These are phyloP conservation scores for Palaemon carinicauda DNA, from an alignment of 1,140 invertebrate species.

Conservation along the genomic window DNA sequence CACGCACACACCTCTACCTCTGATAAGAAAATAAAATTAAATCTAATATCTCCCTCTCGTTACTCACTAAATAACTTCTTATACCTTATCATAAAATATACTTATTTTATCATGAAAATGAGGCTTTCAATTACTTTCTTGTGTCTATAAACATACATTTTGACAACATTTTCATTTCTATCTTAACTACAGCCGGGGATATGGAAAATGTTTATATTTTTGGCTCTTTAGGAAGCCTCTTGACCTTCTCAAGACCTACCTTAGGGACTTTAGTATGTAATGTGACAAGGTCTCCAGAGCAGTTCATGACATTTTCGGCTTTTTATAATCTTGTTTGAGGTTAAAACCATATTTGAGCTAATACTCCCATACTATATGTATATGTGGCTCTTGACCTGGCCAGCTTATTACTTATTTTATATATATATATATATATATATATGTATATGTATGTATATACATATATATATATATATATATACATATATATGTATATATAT, in stretches of 20 bases:
- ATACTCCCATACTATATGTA: conserved; percentile 22
- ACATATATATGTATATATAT: too few species aligned
- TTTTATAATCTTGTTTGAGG: conserved; percentile 25
- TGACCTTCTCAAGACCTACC: not conserved
- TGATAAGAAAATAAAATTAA: too few species aligned
- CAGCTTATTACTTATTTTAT: too few species aligned
- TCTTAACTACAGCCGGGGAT: conserved; percentile 4
- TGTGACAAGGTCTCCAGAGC: not conserved
- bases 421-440: too few species aligned
- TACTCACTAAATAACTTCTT: too few species aligned
- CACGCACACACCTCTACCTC: too few species aligned
- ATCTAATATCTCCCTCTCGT: too few species aligned
- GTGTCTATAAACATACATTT: conserved; percentile 24
- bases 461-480: too few species aligned
- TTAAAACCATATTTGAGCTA: conserved; percentile 9
- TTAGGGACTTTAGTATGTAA: conserved; percentile 17
- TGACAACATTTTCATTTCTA: conserved; percentile 22
- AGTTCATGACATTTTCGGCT: conserved; percentile 21
- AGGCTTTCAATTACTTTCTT: not conserved
- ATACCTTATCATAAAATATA: too few species aligned
- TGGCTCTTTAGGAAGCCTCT: conserved; percentile 5
- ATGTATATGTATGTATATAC: too few species aligned
- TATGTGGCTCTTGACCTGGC: too few species aligned
- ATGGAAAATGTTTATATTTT: not conserved
- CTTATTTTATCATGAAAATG: too few species aligned